Evolutionary conservation across 2,113 vertebrate genomes (phyloP).

Genomic region (rabbit (Oryctolagus cuniculus)): DNA sequence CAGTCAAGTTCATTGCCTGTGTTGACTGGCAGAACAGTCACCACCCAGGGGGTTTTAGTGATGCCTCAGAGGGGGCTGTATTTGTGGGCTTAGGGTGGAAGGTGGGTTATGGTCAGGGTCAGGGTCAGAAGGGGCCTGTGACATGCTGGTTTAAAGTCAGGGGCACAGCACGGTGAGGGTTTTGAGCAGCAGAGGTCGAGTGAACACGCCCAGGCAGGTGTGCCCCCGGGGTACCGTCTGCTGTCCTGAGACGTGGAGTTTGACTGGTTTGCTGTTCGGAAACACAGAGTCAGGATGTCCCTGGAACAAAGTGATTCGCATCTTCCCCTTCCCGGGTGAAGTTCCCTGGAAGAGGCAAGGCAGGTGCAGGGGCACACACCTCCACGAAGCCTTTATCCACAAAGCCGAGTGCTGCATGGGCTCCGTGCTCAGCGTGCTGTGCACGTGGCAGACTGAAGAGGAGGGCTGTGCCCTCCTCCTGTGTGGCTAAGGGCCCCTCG

Average conservation of each 20-base stretch:
- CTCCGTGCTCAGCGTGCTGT: background rate
- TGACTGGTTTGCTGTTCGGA: background rate
- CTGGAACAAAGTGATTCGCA: background rate
- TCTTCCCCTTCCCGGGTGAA: background rate
- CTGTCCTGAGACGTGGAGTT: background rate
- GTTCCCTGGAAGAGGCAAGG: background rate
- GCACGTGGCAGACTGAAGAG: background rate
- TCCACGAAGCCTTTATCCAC: too few species aligned
- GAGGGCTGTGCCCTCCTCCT: too few species aligned
- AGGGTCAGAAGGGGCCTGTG: rapidly evolving
- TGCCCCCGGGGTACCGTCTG: too few species aligned
- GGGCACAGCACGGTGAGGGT: background rate
- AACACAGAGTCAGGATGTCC: background rate
- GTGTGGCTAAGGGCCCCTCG: background rate
- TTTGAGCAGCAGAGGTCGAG: background rate
- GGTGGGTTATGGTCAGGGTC: background rate
- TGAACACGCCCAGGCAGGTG: background rate
- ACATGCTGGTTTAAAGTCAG: background rate
- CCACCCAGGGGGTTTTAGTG: background rate
- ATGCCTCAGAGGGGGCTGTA: background rate
- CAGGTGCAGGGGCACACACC: background rate
- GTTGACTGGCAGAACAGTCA: background rate
- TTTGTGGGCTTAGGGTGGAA: background rate
- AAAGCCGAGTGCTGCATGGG: too few species aligned
- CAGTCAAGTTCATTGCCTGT: background rate